phyloP scores from a whole-genome alignment of 1,140 invertebrate genomes.

The Oryzaephilus surinamensis region DNA sequence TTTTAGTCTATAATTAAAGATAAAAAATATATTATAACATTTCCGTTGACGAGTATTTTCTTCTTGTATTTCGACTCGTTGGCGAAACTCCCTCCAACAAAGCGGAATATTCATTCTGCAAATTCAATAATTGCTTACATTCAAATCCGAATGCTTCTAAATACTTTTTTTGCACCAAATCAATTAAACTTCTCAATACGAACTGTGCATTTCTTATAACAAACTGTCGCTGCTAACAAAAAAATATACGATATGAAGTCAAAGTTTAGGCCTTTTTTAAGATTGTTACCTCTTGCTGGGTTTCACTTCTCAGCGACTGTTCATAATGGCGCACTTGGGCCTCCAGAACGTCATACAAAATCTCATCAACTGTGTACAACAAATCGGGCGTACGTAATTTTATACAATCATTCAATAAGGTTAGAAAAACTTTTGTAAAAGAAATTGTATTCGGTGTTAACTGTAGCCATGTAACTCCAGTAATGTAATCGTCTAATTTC shows the following conservation, averaged over 20 bases:
- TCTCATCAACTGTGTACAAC: conserved; percentile 49
- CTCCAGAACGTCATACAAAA: conserved; percentile 52
- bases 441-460: conserved; percentile 59
- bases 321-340: conserved; percentile 56
- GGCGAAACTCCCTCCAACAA: conserved; percentile 24
- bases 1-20: no score
- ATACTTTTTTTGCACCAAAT: conserved; percentile 40
- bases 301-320: conserved; percentile 44
- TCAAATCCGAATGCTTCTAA: conserved; percentile 31
- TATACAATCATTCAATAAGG: conserved; percentile 57
- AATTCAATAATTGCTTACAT: conserved; percentile 29
- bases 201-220: conserved; percentile 47
- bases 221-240: conserved; percentile 39
- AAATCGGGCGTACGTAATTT: conserved; percentile 54
- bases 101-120: conserved; percentile 32
- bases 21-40: no score
- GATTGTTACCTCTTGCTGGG: conserved; percentile 45
- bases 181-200: conserved; percentile 41
- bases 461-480: conserved; percentile 55
- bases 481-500: conserved; percentile 42
- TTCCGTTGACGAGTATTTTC: conserved; percentile 37
- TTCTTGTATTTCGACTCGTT: conserved; percentile 25
- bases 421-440: conserved; percentile 57
- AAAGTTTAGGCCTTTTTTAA: not conserved
- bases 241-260: conserved; percentile 9